These are phyloP conservation scores for Philopotamus ludificatus DNA, from an alignment of 1,140 invertebrate species.

Conservation along the genomic window DNA sequence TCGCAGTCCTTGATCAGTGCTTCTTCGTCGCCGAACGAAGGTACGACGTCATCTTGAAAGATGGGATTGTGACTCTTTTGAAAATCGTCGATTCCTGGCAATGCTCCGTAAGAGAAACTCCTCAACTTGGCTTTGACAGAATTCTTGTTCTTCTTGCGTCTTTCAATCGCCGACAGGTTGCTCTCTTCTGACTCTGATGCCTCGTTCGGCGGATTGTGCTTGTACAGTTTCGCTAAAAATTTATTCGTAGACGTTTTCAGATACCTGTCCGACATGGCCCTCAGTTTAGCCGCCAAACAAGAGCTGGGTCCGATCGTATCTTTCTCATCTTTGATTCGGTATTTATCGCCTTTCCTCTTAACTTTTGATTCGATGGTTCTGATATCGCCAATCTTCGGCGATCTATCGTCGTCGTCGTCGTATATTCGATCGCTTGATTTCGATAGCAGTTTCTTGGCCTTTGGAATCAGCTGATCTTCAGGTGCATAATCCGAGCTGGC, in stretches of 20 bases:
- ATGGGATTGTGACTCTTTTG: conserved; percentile 63
- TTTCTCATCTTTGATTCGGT: conserved; percentile 52
- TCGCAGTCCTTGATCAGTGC: conserved; percentile 58
- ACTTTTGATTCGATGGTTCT: conserved; percentile 38
- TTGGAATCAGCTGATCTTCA: conserved; percentile 50
- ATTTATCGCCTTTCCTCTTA: conserved; percentile 46
- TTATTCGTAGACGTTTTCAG: conserved; percentile 67
- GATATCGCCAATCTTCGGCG: conserved; percentile 40
- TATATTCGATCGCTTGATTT: conserved; percentile 58
- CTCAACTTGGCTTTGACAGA: conserved; percentile 63
- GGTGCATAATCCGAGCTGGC: conserved; percentile 54
- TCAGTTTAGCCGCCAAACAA: conserved; percentile 67
- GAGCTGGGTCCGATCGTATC: conserved; percentile 57
- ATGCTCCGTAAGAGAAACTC: conserved; percentile 73
- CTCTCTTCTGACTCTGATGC: conserved; percentile 30
- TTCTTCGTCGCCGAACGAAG: conserved; percentile 62
- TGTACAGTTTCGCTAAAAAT: conserved; percentile 69
- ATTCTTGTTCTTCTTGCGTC: conserved; percentile 48
- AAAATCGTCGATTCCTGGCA: conserved; percentile 71
- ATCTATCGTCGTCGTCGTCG: conserved; percentile 47
- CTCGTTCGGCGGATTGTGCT: conserved; percentile 49
- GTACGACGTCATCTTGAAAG: conserved; percentile 57
- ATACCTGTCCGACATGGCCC: conserved; percentile 70
- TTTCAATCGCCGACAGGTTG: conserved; percentile 28
- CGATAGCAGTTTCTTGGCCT: conserved; percentile 51